Evolutionary conservation across 1,140 invertebrate species (phyloP).

Genomic region (Hycleus cichorii): DNA sequence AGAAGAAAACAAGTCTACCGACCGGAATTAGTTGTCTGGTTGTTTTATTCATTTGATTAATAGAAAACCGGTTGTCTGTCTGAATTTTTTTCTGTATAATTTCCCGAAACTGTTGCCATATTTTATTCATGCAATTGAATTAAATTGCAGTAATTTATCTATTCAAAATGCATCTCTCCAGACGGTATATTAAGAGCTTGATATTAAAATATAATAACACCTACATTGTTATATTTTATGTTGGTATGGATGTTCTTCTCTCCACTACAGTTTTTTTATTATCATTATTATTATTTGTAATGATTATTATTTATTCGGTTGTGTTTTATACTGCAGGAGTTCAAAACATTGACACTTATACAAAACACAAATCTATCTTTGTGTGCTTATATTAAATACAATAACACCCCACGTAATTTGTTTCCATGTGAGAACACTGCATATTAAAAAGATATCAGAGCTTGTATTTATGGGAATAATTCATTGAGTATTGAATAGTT

Average conservation of each 20-base stretch:
- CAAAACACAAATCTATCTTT: neutral
- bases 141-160: constrained; percentile 32
- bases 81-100: no score
- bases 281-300: no score
- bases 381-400: constrained; percentile 8
- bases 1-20: no score
- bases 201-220: constrained; percentile 37
- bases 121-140: constrained; percentile 29
- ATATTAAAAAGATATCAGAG: neutral
- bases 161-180: constrained; percentile 28
- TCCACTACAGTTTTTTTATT: no score
- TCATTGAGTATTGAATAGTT: neutral
- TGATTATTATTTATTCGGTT: no score
- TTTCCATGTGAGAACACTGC: constrained; percentile 4
- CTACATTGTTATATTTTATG: constrained; percentile 25
- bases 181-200: constrained; percentile 26
- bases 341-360: no score
- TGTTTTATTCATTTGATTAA: no score
- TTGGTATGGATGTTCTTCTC: neutral
- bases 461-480: neutral
- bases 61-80: no score
- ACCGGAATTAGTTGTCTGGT: no score
- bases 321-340: no score
- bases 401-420: constrained; percentile 15
- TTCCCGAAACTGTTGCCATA: constrained; percentile 1